Evolutionary conservation across 2,797 vertebrate genomes (phyloP).

Genomic region (Vespertilio murinus): DNA sequence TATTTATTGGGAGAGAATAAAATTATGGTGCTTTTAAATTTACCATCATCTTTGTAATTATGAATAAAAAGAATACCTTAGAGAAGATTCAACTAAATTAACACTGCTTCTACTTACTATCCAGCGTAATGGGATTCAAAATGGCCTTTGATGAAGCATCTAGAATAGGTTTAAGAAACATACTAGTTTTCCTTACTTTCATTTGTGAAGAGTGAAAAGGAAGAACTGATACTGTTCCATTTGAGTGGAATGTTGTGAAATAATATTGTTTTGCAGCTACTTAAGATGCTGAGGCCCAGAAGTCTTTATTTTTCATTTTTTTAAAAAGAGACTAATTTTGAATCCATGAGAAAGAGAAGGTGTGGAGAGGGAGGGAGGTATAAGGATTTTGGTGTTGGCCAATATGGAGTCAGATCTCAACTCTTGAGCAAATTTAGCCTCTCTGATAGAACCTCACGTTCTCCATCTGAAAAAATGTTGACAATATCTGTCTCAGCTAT

Average conservation of each 20-base stretch:
- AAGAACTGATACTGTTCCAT: background rate
- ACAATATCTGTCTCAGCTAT: background rate
- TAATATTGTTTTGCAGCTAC: background rate
- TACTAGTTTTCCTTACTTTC: background rate
- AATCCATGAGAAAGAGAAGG: background rate
- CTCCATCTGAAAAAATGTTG: background rate
- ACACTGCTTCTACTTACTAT: background rate
- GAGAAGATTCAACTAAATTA: slow-evolving; percentile 47
- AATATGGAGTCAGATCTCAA: background rate
- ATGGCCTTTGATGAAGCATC: slow-evolving; percentile 4
- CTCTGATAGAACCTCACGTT: background rate
- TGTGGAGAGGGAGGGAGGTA: background rate
- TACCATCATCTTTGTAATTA: slow-evolving; percentile 41
- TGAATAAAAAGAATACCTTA: slow-evolving; percentile 20
- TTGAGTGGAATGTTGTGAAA: background rate
- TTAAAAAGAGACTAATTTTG: background rate
- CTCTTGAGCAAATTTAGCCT: background rate
- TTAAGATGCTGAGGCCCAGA: background rate
- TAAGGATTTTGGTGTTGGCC: background rate
- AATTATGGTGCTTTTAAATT: slow-evolving; percentile 40
- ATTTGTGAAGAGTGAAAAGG: background rate
- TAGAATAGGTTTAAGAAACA: slow-evolving; percentile 29
- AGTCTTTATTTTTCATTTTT: background rate
- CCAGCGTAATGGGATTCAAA: background rate
- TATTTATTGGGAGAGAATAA: slow-evolving; percentile 10